Evolutionary conservation across 1,140 invertebrate species (phyloP), one percentile per base, ranked within the genome.

Genomic region (Drosophila aff.): DNA sequence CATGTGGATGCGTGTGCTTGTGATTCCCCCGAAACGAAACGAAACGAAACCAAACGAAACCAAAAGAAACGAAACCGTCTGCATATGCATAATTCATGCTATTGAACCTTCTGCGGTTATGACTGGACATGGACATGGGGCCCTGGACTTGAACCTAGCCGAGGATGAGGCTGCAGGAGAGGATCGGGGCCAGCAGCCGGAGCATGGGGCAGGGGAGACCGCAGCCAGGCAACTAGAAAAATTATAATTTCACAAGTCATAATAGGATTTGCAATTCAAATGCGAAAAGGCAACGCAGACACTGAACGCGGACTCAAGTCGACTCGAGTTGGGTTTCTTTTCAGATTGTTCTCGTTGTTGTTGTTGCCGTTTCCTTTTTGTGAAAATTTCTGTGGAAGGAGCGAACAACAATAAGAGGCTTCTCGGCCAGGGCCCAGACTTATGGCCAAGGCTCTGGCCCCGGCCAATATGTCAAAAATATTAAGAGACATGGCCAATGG

Each of bases 221-320:
- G 58, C 77, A 61, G 76, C 50, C 76, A 66, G 82, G 84, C 84
- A 69, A 82, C 82, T 91, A 86, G 81, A 85, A 81, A 82, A 92
- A 81, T 91, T 85, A 84, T 86, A 92, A 92, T 92, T 92, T 92
- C 84, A 91, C 86, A 82, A 92, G 91, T 92, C 91, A 92, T 91
- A 92, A 92, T 89, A 91, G 83, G 83, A 92, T 92, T 92, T 92
- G 91, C 91, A 92, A 92, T 92, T 92, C 91, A 92, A 92, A 92
- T 92, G 79, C 81, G 67, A 82, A 73, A 74, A 52, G 69, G 71
- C 71, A 74, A 83, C 74, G 69, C 69, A 91, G 78, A 81, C 72
- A 80, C 76, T 76, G 61, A 73, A 76, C 57, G 61, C 49, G 69
- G 71, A 72, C 52, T 68, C 62, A 65, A 77, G 59, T 74, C 53